A percentile compares a stretch with the other conserved stretches of the same genome.
Conservation (phyloP, 2,888 invertebrate genomes). For the Lycaena phlaeas region DNA sequence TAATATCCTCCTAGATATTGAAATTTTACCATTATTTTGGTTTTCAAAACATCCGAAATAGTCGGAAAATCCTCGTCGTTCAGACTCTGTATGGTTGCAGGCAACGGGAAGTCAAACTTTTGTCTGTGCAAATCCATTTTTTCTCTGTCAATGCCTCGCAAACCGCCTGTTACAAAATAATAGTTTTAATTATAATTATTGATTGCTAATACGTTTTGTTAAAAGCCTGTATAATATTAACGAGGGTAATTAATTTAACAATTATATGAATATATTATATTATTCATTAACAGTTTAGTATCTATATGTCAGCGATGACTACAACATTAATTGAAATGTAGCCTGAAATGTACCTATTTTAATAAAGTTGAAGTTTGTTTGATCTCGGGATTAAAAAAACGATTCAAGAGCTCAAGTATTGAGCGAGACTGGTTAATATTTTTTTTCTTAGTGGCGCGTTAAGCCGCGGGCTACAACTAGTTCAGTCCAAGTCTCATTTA, state of each 20-base stretch:
- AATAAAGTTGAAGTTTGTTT: too few relatives aligned
- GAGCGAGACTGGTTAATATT: too few relatives aligned
- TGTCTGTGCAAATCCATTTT: constrained; percentile 51
- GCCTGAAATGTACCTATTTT: too few relatives aligned
- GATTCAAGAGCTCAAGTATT: too few relatives aligned
- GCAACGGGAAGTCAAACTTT: constrained; percentile 55
- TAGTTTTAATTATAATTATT: neutral
- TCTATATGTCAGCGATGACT: neutral
- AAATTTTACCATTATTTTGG: neutral
- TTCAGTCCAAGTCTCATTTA: too few relatives aligned
- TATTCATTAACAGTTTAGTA: neutral
- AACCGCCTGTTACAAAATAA: constrained; percentile 30
- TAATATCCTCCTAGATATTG: too few relatives aligned
- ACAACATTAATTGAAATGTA: too few relatives aligned
- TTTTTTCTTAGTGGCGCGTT: too few relatives aligned
- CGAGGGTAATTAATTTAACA: too few relatives aligned
- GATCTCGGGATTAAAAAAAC: too few relatives aligned
- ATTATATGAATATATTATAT: neutral
- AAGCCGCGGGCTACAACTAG: too few relatives aligned
- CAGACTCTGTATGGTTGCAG: constrained; percentile 44
- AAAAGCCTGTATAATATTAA: neutral
- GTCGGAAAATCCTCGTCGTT: constrained; percentile 53
- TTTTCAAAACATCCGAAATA: constrained; percentile 70
- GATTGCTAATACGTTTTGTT: neutral
- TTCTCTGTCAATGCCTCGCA: constrained; percentile 44